A percentile compares a stretch with the other conserved stretches of the same genome.
phyloP scores from a whole-genome alignment of 2,113 vertebrate species.

The Okapia johnstoni region DNA sequence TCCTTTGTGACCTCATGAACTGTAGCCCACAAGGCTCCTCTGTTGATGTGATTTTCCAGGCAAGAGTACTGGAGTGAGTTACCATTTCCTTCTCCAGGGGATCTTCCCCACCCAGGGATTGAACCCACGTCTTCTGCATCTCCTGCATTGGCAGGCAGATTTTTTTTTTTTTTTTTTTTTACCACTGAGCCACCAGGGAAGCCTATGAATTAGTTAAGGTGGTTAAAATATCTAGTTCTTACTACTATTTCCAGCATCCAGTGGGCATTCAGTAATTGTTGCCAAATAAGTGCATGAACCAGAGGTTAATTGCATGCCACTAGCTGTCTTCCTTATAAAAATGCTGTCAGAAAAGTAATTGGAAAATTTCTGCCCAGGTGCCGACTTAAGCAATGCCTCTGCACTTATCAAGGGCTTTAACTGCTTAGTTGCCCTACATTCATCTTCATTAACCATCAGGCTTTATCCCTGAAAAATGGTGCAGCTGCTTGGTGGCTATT shows the following conservation, averaged over 20 bases:
- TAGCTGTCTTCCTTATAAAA: not conserved
- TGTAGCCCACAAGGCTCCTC: not conserved
- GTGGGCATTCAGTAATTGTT: not conserved
- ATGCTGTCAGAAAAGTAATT: not conserved
- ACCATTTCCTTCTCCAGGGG: not conserved
- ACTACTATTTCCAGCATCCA: not conserved
- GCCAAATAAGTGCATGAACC: not conserved
- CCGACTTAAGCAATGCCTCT: not conserved
- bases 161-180: not conserved
- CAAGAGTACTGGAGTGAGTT: not conserved
- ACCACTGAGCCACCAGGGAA: not conserved
- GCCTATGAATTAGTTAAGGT: not conserved
- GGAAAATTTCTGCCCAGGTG: not conserved
- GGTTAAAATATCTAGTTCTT: not conserved
- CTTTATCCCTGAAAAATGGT: constrained; percentile 24
- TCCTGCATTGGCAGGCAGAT: not conserved
- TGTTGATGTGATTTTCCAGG: not conserved
- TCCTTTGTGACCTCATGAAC: not conserved
- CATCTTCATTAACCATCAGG: not conserved
- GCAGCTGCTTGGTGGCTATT: constrained; percentile 37
- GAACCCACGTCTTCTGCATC: not conserved
- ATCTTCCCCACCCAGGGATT: not conserved
- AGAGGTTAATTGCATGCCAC: not conserved
- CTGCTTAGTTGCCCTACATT: not conserved
- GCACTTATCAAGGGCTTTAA: not conserved